These are phyloP conservation scores for Umimayanthus kanabou DNA, from an alignment of 92 coral and sea anemone species.

Conservation along the genomic window DNA sequence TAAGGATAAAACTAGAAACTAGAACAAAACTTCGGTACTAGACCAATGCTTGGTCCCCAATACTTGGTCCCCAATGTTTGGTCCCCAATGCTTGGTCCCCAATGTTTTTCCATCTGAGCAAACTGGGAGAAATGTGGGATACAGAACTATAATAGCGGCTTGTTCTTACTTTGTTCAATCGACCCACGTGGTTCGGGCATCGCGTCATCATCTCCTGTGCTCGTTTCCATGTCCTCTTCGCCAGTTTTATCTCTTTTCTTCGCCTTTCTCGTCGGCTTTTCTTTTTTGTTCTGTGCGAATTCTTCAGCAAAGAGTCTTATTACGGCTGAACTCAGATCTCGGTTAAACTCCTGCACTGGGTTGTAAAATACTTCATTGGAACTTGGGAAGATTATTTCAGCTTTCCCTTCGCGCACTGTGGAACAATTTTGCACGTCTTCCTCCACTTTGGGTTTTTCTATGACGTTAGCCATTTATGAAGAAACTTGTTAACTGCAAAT, in stretches of 20 bases:
- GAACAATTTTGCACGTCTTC: slow-evolving; percentile 16
- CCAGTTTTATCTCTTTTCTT: background rate
- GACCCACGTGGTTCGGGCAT: slow-evolving; percentile 14
- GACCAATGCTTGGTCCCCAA: too few relatives aligned
- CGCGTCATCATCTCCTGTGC: background rate
- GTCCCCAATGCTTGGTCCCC: too few relatives aligned
- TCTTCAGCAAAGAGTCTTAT: slow-evolving; percentile 71
- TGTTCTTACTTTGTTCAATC: slow-evolving; percentile 2
- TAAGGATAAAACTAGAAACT: too few relatives aligned
- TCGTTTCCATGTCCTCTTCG: slow-evolving; percentile 1
- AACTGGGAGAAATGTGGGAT: background rate
- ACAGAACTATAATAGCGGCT: background rate
- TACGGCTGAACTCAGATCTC: slow-evolving; percentile 90
- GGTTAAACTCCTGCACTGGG: slow-evolving; percentile 97
- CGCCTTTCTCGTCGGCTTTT: slow-evolving; percentile 8
- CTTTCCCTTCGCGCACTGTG: slow-evolving; percentile 87
- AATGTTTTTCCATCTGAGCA: background rate
- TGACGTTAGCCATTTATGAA: slow-evolving; percentile 7
- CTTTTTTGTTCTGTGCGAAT: slow-evolving; percentile 56
- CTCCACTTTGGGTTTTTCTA: slow-evolving; percentile 26
- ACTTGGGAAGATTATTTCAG: slow-evolving; percentile 82
- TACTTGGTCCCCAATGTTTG: too few relatives aligned
- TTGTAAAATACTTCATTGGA: slow-evolving; percentile 91
- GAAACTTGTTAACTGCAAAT: too few relatives aligned
- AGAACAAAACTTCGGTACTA: too few relatives aligned